Evolutionary conservation across 2,113 vertebrate species (phyloP).

Genomic region (Nestor notabilis): DNA sequence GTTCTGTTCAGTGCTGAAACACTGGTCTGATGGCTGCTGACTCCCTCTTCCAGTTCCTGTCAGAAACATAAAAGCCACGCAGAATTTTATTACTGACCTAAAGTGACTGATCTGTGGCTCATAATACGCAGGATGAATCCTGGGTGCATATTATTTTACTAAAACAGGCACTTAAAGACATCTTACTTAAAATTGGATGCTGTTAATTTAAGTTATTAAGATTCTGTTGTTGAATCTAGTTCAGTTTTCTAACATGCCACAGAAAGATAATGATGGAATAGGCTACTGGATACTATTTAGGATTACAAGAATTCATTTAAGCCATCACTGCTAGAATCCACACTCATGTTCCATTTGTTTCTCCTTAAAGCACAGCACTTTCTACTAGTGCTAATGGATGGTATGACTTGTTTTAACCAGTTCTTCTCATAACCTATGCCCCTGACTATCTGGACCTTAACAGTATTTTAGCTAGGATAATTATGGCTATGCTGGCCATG

Average conservation of each 20-base stretch:
- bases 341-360: not conserved
- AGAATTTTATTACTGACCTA: not conserved
- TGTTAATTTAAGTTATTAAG: not conserved
- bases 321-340: not conserved
- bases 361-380: not conserved
- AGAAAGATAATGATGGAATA: not conserved
- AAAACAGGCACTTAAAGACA: not conserved
- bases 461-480: not conserved
- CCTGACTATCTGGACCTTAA: not conserved
- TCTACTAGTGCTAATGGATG: not conserved
- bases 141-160: not conserved
- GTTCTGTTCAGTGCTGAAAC: conserved; percentile 78
- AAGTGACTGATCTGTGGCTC: not conserved
- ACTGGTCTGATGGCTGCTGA: conserved; percentile 81
- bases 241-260: not conserved
- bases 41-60: conserved; percentile 90
- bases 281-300: not conserved
- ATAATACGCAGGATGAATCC: not conserved
- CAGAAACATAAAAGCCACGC: not conserved
- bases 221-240: not conserved
- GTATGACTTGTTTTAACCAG: not conserved
- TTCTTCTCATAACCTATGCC: not conserved
- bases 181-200: not conserved
- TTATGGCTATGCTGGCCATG: not conserved
- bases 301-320: not conserved